Evolutionary conservation across 2,797 vertebrate species (phyloP).

Genomic region (Discoglossus pictus): DNA sequence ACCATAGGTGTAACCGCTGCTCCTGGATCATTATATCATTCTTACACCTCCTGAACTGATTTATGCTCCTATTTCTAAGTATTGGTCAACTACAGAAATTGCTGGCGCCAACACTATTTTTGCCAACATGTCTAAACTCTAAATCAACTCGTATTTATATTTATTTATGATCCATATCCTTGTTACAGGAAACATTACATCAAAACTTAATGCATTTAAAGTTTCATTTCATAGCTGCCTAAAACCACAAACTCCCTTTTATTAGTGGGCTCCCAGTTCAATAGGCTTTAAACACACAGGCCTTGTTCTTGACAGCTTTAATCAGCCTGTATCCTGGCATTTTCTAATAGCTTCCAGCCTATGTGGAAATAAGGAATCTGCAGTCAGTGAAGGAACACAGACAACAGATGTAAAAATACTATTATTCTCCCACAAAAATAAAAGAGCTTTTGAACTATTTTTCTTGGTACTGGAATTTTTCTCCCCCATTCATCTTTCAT

Average conservation of each 20-base stretch:
- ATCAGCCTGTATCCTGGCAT: slow-evolving; percentile 43
- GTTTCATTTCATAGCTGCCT: slow-evolving; percentile 19
- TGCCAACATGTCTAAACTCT: not conserved
- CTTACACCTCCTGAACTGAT: too few species aligned
- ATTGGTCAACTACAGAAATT: too few species aligned
- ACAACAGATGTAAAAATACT: slow-evolving; percentile 34
- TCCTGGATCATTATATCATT: too few species aligned
- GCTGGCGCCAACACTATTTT: not conserved
- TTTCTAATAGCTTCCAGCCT: slow-evolving; percentile 47
- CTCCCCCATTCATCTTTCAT: slow-evolving; percentile 3
- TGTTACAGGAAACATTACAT: slow-evolving; percentile 34
- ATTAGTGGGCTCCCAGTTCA: slow-evolving; percentile 35
- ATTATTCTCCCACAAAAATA: slow-evolving; percentile 40
- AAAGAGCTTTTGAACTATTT: slow-evolving; percentile 41
- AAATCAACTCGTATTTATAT: not conserved
- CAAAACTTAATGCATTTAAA: slow-evolving; percentile 11
- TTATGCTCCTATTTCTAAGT: too few species aligned
- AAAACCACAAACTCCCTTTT: slow-evolving; percentile 41
- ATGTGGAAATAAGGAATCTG: slow-evolving; percentile 40
- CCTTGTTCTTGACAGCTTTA: slow-evolving; percentile 44
- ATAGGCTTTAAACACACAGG: slow-evolving; percentile 35
- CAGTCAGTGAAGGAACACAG: slow-evolving; percentile 23
- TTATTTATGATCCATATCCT: slow-evolving; percentile 9
- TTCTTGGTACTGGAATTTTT: slow-evolving; percentile 10
- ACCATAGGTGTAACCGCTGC: too few species aligned